Percentiles rank a stretch among this genome's conserved stretches.
Conservation (phyloP, 2,888 invertebrate species). For the Linnaemya tessellans region DNA sequence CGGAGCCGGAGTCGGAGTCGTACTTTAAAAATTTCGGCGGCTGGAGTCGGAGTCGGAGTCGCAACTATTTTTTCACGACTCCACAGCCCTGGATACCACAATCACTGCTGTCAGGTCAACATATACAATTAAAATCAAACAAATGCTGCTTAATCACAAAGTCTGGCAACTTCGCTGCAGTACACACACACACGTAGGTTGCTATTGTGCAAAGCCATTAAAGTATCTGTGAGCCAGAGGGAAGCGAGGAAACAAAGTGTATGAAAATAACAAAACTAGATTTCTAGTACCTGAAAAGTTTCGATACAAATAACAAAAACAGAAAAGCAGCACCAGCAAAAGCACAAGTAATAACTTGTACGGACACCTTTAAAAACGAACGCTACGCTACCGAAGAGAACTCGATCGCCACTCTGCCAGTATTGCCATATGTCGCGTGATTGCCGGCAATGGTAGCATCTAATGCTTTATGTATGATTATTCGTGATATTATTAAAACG, state of each 20-base stretch:
- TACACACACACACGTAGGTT: not conserved
- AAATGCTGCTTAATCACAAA: too few relatives aligned
- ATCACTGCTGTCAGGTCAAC: too few relatives aligned
- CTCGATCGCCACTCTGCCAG: not conserved
- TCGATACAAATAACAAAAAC: constrained; percentile 36
- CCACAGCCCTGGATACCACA: too few relatives aligned
- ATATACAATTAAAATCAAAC: too few relatives aligned
- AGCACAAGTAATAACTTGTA: constrained; percentile 6
- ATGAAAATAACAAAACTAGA: constrained; percentile 48
- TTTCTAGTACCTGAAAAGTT: constrained; percentile 47
- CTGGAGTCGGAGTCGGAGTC: too few relatives aligned
- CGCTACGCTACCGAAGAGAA: not conserved
- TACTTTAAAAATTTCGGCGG: too few relatives aligned
- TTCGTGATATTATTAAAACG: too few relatives aligned
- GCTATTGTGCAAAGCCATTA: constrained; percentile 36
- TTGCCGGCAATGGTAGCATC: not conserved
- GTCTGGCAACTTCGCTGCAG: not conserved
- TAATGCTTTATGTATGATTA: too few relatives aligned
- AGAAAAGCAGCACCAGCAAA: constrained; percentile 25
- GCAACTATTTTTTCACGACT: too few relatives aligned
- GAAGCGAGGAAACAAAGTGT: not conserved
- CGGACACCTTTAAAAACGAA: constrained; percentile 21
- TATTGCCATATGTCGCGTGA: too few relatives aligned
- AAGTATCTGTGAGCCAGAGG: not conserved
- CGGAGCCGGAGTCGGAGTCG: too few relatives aligned